Evolutionary conservation across 1,140 invertebrate species (phyloP), one percentile per base, ranked within the genome.

Genomic region (Drosophila funebris): DNA sequence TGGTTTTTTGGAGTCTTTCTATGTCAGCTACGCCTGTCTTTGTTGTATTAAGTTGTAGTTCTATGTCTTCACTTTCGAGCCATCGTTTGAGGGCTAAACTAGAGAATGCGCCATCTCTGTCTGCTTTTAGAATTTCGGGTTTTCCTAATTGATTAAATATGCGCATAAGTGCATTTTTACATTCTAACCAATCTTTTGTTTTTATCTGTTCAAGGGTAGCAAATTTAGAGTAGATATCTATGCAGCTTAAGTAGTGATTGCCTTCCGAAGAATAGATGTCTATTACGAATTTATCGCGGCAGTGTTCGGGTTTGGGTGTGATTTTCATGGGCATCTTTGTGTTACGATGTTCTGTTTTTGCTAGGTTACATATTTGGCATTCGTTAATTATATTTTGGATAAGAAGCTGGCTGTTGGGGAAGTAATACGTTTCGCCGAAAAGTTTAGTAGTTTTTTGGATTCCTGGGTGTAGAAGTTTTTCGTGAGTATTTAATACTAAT

Each of bases 371-470:
- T 3, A 29, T 37, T 36, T 62, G 58, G n/a, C 29, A 62, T 50
- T 62, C 44, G 13, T 48, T 62, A 13, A 62, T 62, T 39, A 62
- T 50, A 14, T 62, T 62, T 50, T 37, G 58, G 2, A 50, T 62
- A 2, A 62, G 44, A 9, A 62, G 7, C 3, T 54, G 52, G 33
- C 52, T 54, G n/a, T 62, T 61, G 11, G 58, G 44, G 24, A 48
- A 61, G 8, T 61, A 61, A 31, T 50, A 50, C 3, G 29, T 61
- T 24, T 61, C 44, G 13, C 43, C 7, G 14, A 61, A 61, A 13
- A 61, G 58, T 50, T 50, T 62, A 8, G 9, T 27, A 18, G 62
- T 64, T 54, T 64, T 64, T 8, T 64, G 46, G 13, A 53, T 54
- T 54, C 62, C 50, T 20, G 50, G 62, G 4, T 46, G 41, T 11